Evolutionary conservation across 1,140 invertebrate genomes (phyloP), one percentile per base, ranked within the genome.

Genomic region (Dinoponera quadriceps): DNA sequence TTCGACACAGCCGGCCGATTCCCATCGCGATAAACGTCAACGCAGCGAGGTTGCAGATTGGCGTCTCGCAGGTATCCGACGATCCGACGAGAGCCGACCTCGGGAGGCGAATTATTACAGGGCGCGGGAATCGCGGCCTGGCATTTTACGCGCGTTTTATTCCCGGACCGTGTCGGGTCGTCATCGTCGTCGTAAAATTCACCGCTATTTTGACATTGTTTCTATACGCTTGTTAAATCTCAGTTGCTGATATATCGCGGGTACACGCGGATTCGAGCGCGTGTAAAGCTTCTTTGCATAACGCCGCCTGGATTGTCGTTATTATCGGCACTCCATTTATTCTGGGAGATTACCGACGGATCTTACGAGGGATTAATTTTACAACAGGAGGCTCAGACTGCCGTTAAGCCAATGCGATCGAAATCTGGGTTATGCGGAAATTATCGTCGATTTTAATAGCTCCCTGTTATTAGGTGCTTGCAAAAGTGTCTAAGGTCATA

Each of bases 321-420:
- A 68, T 63, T 38, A 82, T 75, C 22, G 29, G 49, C 65, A 65
- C 18, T 44, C 20, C 38, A 44, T 83, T 77, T 44, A 78, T 20
- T 20, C n/a, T 18, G 38, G n/a, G 13, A 78, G 48, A 60, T 84
- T 72, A 72, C 48, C 7, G 38, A 59, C 20, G 20, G 49, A 80
- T 84, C 66, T 57, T 80, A 4, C 27, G 0, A n/a, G 44, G 68
- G 49, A 84, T 81, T 81, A 84, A 51, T 81, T 72, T 72, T 48
- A 59, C 44, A 60, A 20, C 20, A 25, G 25, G 44, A 71, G 62
- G 49, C 82, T 83, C 63, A 22, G 38, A 71, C 75, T n/a, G 66
- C 20, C 29, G 33, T 44, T 60, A 54, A 18, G 38, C 29, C 60
- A 55, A 60, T 25, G 2, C 7, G 14, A 77, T 59, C 29, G 65